Evolutionary conservation across 2,888 invertebrate species (phyloP), one percentile per base, ranked within the genome.

Genomic region (Xylophagus ater): DNA sequence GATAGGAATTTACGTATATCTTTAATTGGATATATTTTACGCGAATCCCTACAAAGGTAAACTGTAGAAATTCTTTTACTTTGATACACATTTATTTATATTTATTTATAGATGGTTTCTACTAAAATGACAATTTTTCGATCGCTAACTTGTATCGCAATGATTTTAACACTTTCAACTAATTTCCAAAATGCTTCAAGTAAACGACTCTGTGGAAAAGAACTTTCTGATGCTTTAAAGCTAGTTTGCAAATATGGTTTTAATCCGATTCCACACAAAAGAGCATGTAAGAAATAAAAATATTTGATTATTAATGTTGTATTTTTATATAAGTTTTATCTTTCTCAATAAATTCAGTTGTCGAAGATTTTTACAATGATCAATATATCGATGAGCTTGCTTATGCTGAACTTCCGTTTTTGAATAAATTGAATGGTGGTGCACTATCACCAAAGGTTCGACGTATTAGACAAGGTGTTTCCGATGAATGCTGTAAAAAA

Each of bases 331-430:
- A n/a, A n/a, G n/a, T n/a, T n/a, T 18, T 29, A 8, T 15, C 14
- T 4, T 14, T 7, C 9, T 9, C 12, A 35, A 28, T 35, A 6
- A 18, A n/a, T n/a, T n/a, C n/a, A n/a, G n/a, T 28, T 3, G 28
- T 35, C n/a, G 28, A n/a, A 25, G 35, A 35, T 9, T 35, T 26
- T 14, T 35, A 35, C 25, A 28, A 35, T 26, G 35, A 35, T 20
- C 26, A 35, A 8, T 7, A 12, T 4, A 26, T n/a, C 19, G 20
- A 25, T 12, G 25, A 18, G 8, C 19, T 19, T 8, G 13, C 7
- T 6, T 23, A 15, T 14, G 35, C 25, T 12, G 8, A 9, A 7
- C 18, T 25, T n/a, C 35, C 35, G 3, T 35, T 35, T 13, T 4
- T 35, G 12, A 35, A 26, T 12, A 35, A 35, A 13, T 20, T 35